These are phyloP conservation scores for Lampropteryx suffumata DNA, from an alignment of 2,888 invertebrate species.

Conservation along the genomic window DNA sequence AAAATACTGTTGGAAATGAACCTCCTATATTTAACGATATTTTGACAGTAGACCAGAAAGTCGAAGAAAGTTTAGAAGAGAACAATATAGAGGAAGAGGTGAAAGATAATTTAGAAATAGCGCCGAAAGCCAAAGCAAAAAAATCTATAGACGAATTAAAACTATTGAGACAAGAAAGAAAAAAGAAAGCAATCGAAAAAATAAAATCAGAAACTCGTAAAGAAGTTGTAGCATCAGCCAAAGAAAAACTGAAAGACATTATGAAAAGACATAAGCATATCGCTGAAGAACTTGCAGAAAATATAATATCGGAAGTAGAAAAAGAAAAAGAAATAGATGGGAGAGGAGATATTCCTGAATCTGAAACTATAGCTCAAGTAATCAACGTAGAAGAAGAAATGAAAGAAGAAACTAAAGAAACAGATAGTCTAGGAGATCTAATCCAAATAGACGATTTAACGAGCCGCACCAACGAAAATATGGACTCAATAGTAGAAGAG, in stretches of 20 bases:
- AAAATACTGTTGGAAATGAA: conserved; percentile 25
- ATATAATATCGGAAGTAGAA: conserved; percentile 40
- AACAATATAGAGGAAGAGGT: conserved; percentile 2
- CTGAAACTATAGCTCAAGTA: conserved; percentile 37
- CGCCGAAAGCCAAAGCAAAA: conserved; percentile 49
- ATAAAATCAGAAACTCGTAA: conserved; percentile 74
- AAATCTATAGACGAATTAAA: conserved; percentile 62
- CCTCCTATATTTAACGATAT: conserved; percentile 9
- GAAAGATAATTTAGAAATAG: conserved; percentile 17
- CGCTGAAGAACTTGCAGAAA: conserved; percentile 61
- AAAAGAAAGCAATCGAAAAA: conserved; percentile 71
- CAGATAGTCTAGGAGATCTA: conserved; percentile 28
- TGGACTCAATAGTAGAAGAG: conserved; percentile 76
- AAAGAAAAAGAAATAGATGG: conserved; percentile 48
- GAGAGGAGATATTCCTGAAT: conserved; percentile 63
- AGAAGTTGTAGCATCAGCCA: conserved; percentile 76
- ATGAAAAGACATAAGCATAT: conserved; percentile 77
- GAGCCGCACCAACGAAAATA: conserved; percentile 56
- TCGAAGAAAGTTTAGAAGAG: conserved; percentile 15
- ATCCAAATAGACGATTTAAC: conserved; percentile 35
- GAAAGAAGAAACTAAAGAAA: conserved; percentile 29
- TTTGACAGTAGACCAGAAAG: conserved; percentile 1
- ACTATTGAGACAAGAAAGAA: conserved; percentile 60
- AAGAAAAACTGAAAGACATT: conserved; percentile 76
- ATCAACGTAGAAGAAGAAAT: conserved; percentile 27